These are phyloP conservation scores for Agonopterix arenella DNA, from an alignment of 2,888 invertebrate species.

Conservation along the genomic window DNA sequence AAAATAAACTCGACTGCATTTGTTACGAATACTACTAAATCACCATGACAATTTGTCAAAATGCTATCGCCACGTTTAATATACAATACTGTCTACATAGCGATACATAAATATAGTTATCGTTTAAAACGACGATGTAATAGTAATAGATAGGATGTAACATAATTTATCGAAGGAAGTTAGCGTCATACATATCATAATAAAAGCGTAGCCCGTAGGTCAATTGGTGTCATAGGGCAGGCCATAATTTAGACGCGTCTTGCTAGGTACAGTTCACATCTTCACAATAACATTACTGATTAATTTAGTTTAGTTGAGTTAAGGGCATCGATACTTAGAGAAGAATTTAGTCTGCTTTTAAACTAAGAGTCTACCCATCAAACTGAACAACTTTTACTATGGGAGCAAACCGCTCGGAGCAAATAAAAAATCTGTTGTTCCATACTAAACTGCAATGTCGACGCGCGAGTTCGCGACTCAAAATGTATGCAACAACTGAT, in stretches of 20 bases:
- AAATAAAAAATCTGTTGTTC: no score
- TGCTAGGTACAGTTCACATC: neutral
- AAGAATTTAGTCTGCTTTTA: no score
- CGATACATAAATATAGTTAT: constrained; percentile 12
- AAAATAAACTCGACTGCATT: no score
- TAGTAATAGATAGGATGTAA: neutral
- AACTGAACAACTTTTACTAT: no score
- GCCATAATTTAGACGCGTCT: constrained; percentile 22
- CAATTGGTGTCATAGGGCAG: constrained; percentile 49
- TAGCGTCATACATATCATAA: constrained; percentile 13
- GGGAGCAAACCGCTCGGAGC: no score
- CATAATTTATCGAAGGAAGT: constrained; percentile 8
- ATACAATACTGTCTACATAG: constrained; percentile 11
- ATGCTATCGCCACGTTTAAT: constrained; percentile 5
- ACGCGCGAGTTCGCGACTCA: no score
- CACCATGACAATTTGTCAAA: neutral
- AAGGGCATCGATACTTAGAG: no score
- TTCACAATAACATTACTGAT: neutral
- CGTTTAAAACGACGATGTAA: constrained; percentile 12
- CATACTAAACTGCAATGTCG: no score
- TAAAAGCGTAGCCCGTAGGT: constrained; percentile 19
- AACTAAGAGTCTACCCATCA: no score
- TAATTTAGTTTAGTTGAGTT: neutral
- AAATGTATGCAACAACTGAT: no score
- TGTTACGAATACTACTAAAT: neutral